A percentile compares a stretch with the other conserved stretches of the same genome.
Conservation (phyloP, 2,113 vertebrate species). For the Sapayoa aenigma region DNA sequence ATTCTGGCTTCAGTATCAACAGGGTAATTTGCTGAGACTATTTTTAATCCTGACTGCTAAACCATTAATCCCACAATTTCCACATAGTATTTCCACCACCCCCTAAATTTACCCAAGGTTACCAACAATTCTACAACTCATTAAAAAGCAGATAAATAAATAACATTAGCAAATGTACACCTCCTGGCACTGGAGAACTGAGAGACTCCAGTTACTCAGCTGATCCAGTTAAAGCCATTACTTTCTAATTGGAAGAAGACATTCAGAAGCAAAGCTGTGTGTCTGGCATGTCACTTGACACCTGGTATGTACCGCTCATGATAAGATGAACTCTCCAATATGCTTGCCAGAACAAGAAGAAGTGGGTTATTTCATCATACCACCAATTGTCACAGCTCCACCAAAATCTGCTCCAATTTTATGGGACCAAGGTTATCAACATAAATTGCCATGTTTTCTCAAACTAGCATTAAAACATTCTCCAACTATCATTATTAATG, state of each 20-base stretch:
- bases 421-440: not conserved
- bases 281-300: conserved; percentile 40
- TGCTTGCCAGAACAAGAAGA: not conserved
- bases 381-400: not conserved
- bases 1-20: conserved; percentile 62
- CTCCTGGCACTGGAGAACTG: not conserved
- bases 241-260: conserved; percentile 52
- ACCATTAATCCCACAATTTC: conserved; percentile 78
- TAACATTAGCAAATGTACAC: conserved; percentile 1
- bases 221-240: conserved; percentile 32
- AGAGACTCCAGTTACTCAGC: not conserved
- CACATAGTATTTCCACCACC: conserved; percentile 37
- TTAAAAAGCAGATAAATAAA: conserved; percentile 28
- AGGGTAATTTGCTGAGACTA: conserved; percentile 64
- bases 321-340: conserved; percentile 20
- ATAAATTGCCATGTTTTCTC: conserved; percentile 42
- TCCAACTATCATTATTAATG: conserved; percentile 29
- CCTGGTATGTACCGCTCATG: not conserved
- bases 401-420: conserved; percentile 11
- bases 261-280: conserved; percentile 49
- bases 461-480: conserved; percentile 36
- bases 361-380: conserved; percentile 28
- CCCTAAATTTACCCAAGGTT: conserved; percentile 51
- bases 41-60: conserved; percentile 72
- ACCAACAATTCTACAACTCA: not conserved